Evolutionary conservation across 1,140 invertebrate species (phyloP), one percentile per base, ranked within the genome.

Genomic region (Spodoptera frugiperda): DNA sequence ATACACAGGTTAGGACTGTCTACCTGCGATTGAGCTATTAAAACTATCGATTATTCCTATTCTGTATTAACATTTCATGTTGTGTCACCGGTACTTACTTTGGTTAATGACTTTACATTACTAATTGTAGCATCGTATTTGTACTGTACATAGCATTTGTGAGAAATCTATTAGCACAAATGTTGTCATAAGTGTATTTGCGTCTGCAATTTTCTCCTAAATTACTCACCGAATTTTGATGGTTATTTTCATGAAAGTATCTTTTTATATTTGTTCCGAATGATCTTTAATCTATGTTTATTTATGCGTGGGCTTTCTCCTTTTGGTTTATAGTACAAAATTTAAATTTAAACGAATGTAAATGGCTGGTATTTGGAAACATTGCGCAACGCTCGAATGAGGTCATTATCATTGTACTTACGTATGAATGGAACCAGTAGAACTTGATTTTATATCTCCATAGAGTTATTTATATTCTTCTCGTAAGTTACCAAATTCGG

Each of bases 381-480:
- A 33, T 53, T 70, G 65, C 49, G 21, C 51, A 71, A 71, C 21
- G 17, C 6, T 39, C 2, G 17, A 71, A 11, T 44, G 51, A 55
- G 68, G 68, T 71, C 68, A 71, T 71, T 71, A 71, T 53, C 68
- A 71, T 15, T 19, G 25, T 54, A 19, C 21, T n/a, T 3, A 30
- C 19, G 49, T 70, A n/a, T 51, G 51, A 30, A 54, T 19, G 68
- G 55, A 71, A 55, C 48, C 53, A 19, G 49, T 21, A 11, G 17
- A 71, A 71, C 68, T 71, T 25, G 65, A 65, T 65, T 68, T 8
- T 68, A 51, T 53, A 53, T 68, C 33, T 68, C 48, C 17, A 30
- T 33, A 65, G 14, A 51, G n/a, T n/a, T 14, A 55, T 55, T 11
- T 15, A 15, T 68, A 53, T 48, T n/a, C 21, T 25, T 30, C 14